phyloP scores from a whole-genome alignment of 2,888 invertebrate genomes.

The Bembecia ichneumoniformis region DNA sequence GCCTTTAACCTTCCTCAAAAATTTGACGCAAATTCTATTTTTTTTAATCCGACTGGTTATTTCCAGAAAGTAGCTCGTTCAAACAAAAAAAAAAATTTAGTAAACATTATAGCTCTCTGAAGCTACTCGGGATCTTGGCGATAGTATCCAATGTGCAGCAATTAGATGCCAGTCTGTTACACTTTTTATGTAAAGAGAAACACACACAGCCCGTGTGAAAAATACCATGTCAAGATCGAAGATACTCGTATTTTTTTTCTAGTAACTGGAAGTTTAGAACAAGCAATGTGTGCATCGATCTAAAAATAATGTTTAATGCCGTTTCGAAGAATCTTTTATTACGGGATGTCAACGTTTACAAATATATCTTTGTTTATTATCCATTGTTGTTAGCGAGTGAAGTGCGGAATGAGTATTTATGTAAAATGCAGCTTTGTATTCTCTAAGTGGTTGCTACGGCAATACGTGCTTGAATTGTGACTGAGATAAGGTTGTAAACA shows the following conservation, averaged over 20 bases:
- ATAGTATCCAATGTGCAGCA: too few relatives aligned
- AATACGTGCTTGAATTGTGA: background rate
- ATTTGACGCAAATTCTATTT: too few relatives aligned
- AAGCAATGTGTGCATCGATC: constrained; percentile 12
- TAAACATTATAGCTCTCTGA: too few relatives aligned
- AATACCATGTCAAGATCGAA: too few relatives aligned
- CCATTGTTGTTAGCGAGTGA: constrained; percentile 31
- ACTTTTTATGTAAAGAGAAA: too few relatives aligned
- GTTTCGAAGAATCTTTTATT: constrained; percentile 32
- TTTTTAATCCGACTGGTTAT: too few relatives aligned
- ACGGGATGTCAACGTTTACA: constrained; percentile 26
- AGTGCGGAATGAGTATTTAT: constrained; percentile 15
- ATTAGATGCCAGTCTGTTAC: too few relatives aligned
- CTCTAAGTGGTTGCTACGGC: constrained; percentile 10
- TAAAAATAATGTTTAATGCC: constrained; percentile 18
- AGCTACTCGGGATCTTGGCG: too few relatives aligned
- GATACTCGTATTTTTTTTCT: background rate
- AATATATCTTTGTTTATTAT: constrained; percentile 35
- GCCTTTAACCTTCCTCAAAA: too few relatives aligned
- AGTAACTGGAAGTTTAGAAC: background rate
- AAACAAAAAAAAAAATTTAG: too few relatives aligned
- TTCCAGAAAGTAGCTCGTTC: too few relatives aligned
- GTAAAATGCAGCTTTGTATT: constrained; percentile 22
- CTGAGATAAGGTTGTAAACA: background rate
- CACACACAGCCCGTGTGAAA: too few relatives aligned